phyloP scores from a whole-genome alignment of 2,797 vertebrate genomes.

The Gambusia yucatana region DNA sequence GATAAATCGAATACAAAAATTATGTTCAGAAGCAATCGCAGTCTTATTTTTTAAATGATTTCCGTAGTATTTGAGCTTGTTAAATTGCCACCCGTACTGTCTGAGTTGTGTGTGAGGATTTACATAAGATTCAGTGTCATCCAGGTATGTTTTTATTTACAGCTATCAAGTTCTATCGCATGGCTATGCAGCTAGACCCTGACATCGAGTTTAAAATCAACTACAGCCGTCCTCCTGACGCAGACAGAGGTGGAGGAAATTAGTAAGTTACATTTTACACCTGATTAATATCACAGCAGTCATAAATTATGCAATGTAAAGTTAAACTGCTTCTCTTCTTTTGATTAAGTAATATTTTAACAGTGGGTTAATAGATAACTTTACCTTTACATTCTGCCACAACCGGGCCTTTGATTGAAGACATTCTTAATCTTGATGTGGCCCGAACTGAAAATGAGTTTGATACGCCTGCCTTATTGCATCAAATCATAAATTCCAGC shows the following conservation, averaged over 20 bases:
- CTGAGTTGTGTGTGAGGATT: not conserved
- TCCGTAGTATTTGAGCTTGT: not conserved
- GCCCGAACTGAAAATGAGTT: no score
- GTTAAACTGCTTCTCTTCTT: not conserved
- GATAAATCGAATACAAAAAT: not conserved
- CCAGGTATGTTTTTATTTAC: slow-evolving; percentile 64
- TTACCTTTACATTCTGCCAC: no score
- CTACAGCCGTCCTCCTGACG: slow-evolving; percentile 90
- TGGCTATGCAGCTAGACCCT: slow-evolving; percentile 98
- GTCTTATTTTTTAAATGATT: not conserved
- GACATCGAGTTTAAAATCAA: slow-evolving; percentile 98
- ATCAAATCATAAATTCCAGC: not conserved
- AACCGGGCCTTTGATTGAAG: not conserved
- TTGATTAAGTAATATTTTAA: not conserved
- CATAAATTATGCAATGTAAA: not conserved
- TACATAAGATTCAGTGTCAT: not conserved
- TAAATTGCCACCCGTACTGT: not conserved
- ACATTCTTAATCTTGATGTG: not conserved
- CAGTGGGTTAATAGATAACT: no score
- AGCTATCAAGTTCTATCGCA: slow-evolving; percentile 99
- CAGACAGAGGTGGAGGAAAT: slow-evolving; percentile 86
- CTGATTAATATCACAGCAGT: not conserved
- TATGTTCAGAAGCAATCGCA: no score
- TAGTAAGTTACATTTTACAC: slow-evolving; percentile 81
- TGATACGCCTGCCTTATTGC: not conserved